Evolutionary conservation across 2,888 invertebrate species (phyloP), one percentile per base, ranked within the genome.

Genomic region (Plusia festucae): DNA sequence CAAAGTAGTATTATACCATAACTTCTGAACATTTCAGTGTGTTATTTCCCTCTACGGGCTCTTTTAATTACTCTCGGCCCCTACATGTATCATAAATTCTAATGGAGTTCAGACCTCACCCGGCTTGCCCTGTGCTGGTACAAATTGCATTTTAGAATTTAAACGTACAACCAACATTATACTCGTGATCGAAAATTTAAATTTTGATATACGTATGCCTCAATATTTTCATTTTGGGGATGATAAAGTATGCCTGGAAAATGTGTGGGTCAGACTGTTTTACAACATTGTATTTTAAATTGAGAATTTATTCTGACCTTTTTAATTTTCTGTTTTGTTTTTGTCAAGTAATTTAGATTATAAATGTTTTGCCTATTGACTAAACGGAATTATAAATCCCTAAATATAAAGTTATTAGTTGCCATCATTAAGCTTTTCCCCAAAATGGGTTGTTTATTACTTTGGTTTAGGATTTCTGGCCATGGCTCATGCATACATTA

Each of bases 11-110:
- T 83, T 82, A 85, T 85, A 78, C 78, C 83, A 83, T 85, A 89
- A 89, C 81, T 79, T 79, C 62, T 73, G 66, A 77, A 73, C 68
- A 77, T 79, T 81, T 83, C 84, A 86, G 85, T 86, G 82, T 86
- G 85, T 88, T 90, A 89, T 90, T 85, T 88, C 88, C 88, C 91
- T 90, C 89, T 81, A 90, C 84, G 91, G 91, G 86, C 90, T 90
- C 91, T 92, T 91, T 92, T 93, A 93, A 93, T 93, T 93, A 93
- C 92, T 83, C 86, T 84, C 85, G 85, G 87, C 86, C 86, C 88
- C 86, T 84, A 85, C 88, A 91, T 90, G 91, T 91, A 89, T 93
- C 93, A 93, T 93, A 93, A 93, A 93, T 93, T 93, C 90, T 93
- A 93, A 93, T 93, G 92, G 90, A 91, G 87, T 88, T 80, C 68